phyloP scores from a whole-genome alignment of 2,113 vertebrate genomes.

The Passer montanus region DNA sequence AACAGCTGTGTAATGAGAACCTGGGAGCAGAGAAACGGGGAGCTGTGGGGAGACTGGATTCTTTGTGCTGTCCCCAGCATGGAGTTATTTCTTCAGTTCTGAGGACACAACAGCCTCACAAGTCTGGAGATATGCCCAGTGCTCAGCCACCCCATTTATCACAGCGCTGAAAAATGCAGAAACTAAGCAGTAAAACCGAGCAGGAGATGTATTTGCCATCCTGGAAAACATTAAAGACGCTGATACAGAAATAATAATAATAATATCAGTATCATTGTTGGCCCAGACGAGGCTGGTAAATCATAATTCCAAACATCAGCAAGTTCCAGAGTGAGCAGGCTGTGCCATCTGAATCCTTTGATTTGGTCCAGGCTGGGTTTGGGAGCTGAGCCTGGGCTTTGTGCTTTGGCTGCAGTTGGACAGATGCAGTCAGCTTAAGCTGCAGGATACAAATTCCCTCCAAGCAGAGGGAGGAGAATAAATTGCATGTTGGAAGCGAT shows the following conservation, averaged over 20 bases:
- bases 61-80: neutral
- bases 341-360: constrained; percentile 17
- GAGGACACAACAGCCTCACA: neutral
- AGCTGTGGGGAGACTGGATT: neutral
- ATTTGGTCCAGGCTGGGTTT: neutral
- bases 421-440: neutral
- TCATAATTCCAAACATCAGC: neutral
- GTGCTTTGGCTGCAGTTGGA: neutral
- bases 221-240: neutral
- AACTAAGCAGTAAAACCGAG: neutral
- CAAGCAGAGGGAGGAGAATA: neutral
- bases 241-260: neutral
- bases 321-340: neutral
- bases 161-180: constrained; percentile 2
- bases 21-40: neutral
- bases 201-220: neutral
- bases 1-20: neutral
- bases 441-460: neutral
- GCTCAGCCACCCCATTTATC: neutral
- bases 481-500: neutral
- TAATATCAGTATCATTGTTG: neutral
- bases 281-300: neutral
- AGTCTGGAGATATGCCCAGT: neutral
- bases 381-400: constrained; percentile 1
- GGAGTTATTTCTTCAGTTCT: neutral